Conservation (phyloP, 2,888 invertebrate species). For the Oscheius sp. region DNA sequence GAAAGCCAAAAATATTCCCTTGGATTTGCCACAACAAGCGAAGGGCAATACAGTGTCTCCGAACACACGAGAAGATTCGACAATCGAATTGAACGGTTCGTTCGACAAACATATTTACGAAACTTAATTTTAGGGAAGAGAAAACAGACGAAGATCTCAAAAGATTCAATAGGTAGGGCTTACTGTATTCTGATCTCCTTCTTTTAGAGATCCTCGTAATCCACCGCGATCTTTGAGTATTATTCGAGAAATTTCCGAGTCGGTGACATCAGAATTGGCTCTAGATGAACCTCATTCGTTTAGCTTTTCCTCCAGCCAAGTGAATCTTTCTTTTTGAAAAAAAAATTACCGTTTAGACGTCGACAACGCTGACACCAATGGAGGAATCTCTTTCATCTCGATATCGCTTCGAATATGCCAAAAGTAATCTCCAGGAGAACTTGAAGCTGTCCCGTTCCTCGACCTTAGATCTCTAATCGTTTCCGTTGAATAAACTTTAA, state of each 20-base stretch:
- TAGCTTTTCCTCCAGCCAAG: slow-evolving; percentile 2
- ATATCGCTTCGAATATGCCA: slow-evolving; percentile 17
- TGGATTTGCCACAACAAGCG: neutral
- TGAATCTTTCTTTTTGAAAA: neutral
- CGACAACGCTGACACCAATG: slow-evolving; percentile 6
- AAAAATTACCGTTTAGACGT: neutral
- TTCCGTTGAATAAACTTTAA: neutral
- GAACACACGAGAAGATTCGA: slow-evolving; percentile 13
- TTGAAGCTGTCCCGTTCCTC: neutral
- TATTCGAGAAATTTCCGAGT: slow-evolving; percentile 19
- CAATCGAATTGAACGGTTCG: neutral
- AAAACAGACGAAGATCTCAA: too few relatives aligned
- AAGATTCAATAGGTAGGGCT: too few relatives aligned
- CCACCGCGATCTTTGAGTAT: neutral
- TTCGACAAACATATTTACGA: too few relatives aligned
- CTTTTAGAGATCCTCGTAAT: too few relatives aligned
- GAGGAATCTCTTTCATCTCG: slow-evolving; percentile 10
- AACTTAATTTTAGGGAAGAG: too few relatives aligned
- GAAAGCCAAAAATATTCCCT: slow-evolving; percentile 5
- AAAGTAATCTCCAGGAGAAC: slow-evolving; percentile 21
- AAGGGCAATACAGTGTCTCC: slow-evolving; percentile 12
- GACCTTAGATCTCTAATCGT: slow-evolving; percentile 18
- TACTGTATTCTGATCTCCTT: too few relatives aligned
- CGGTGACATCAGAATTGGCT: slow-evolving; percentile 2
- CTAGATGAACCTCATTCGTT: slow-evolving; percentile 13